Conservation (phyloP, 2,888 invertebrate species). For the Schrankia costaestrigalis region DNA sequence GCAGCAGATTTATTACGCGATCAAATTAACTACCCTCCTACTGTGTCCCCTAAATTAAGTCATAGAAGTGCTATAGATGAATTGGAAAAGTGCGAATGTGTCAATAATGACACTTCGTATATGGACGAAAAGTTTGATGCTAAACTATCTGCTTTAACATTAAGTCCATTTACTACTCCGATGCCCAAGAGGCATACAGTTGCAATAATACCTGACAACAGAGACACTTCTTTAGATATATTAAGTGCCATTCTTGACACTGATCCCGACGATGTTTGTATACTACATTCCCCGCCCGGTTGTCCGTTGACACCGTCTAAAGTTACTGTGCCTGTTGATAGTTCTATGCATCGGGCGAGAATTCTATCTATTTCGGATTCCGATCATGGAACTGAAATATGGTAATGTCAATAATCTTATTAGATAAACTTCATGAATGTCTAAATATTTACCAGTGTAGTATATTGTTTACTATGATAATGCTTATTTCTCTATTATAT, state of each 20-base stretch:
- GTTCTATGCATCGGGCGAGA: slow-evolving; percentile 82
- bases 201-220: slow-evolving; percentile 59
- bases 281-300: slow-evolving; percentile 68
- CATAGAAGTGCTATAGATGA: slow-evolving; percentile 54
- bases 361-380: slow-evolving; percentile 83
- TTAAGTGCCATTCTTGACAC: slow-evolving; percentile 73
- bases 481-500: too few species aligned
- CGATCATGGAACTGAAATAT: slow-evolving; percentile 87
- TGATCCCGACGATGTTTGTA: slow-evolving; percentile 67
- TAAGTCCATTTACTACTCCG: slow-evolving; percentile 71
- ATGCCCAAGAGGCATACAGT: slow-evolving; percentile 66
- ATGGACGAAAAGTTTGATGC: slow-evolving; percentile 59
- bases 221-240: slow-evolving; percentile 65
- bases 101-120: slow-evolving; percentile 45
- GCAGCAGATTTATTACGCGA: slow-evolving; percentile 83
- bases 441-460: slow-evolving; percentile 6
- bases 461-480: not conserved
- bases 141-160: slow-evolving; percentile 62
- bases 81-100: slow-evolving; percentile 57
- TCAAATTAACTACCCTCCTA: slow-evolving; percentile 85
- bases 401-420: slow-evolving; percentile 73
- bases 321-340: slow-evolving; percentile 83
- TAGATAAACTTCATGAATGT: not conserved
- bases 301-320: slow-evolving; percentile 78
- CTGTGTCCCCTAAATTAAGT: slow-evolving; percentile 80